Base-by-base conservation (phyloP, 2,113 vertebrate genomes). In the Vulpes ferrilata region DNA sequence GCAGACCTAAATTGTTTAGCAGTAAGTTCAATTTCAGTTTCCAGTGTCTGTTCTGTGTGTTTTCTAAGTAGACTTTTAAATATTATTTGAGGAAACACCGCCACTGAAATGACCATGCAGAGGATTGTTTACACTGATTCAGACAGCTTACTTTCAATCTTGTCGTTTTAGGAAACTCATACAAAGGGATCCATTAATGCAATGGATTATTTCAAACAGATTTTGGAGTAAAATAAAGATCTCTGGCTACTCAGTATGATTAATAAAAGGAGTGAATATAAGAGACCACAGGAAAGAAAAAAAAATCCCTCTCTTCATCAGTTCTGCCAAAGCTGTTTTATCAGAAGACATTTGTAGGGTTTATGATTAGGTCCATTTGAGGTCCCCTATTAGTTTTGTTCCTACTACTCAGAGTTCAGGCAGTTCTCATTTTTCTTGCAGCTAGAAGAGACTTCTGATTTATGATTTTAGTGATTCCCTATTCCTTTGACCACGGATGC, bases 391-490 rank as follows among this genome's bases (percentile, higher is more conserved):
- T 82, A 38, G 20, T 71, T 96, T 38, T 85, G 3, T 93, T 80
- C 7, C 15, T 93, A 5, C 95, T 15, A 62, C 17, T 76, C n/a
- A 84, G 67, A 92, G 11, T 60, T 38, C 12, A 86, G 10, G 22
- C 64, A 48, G 78, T 62, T 96, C 51, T 64, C 57, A 53, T 53
- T 94, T 94, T 80, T 95, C n/a, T 90, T 80, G 51, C 17, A 51
- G 23, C 81, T 95, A 69, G 10, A 86, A 93, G 73, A 86, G 55
- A 0, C 69, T 88, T 94, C 93, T 96, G 82, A 93, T 88, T 95
- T 88, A 88, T 57, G 2, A 65, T 65, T 88, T 93, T 81, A 59
- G 48, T 64, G 8, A n/a, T 51, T 32, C 43, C 25, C 11, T 92
- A 17, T 92, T 93, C 67, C 79, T 65, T 96, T 90, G 17, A 78